Evolutionary conservation across 2,888 invertebrate species (phyloP).

Genomic region (Elmis aenea): DNA sequence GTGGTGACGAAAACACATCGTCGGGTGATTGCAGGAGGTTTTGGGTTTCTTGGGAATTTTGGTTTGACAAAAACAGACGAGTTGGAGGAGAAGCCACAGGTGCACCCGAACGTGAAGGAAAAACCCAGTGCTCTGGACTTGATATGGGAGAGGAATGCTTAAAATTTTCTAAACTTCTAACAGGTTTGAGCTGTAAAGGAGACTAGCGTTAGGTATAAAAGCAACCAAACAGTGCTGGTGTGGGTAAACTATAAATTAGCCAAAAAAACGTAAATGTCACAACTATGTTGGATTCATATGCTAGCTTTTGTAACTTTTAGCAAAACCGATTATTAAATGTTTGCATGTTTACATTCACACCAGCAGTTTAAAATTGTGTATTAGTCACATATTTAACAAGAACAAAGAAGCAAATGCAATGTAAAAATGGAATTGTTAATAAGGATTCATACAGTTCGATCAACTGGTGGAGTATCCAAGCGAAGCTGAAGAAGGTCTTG

Average conservation of each 20-base stretch:
- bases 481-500: slow-evolving; percentile 53
- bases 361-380: no score
- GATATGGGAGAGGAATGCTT: slow-evolving; percentile 37
- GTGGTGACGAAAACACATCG: slow-evolving; percentile 42
- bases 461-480: slow-evolving; percentile 54
- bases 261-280: slow-evolving; percentile 1
- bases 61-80: slow-evolving; percentile 25
- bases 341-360: no score
- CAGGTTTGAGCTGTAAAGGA: slow-evolving; percentile 56
- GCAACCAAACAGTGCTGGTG: neutral
- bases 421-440: no score
- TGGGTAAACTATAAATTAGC: neutral
- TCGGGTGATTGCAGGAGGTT: slow-evolving; percentile 44
- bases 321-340: no score
- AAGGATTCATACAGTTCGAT: slow-evolving; percentile 61
- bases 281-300: no score
- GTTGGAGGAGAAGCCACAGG: slow-evolving; percentile 36
- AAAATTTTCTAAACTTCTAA: slow-evolving; percentile 57
- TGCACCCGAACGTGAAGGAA: slow-evolving; percentile 25
- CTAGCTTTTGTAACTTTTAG: no score
- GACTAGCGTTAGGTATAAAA: slow-evolving; percentile 3
- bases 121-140: slow-evolving; percentile 40
- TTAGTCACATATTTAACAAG: no score
- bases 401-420: no score
- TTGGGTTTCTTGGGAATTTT: slow-evolving; percentile 36